These are phyloP conservation scores for Pristionchus exspectatus DNA, from an alignment of 2,888 invertebrate genomes.

Conservation along the genomic window DNA sequence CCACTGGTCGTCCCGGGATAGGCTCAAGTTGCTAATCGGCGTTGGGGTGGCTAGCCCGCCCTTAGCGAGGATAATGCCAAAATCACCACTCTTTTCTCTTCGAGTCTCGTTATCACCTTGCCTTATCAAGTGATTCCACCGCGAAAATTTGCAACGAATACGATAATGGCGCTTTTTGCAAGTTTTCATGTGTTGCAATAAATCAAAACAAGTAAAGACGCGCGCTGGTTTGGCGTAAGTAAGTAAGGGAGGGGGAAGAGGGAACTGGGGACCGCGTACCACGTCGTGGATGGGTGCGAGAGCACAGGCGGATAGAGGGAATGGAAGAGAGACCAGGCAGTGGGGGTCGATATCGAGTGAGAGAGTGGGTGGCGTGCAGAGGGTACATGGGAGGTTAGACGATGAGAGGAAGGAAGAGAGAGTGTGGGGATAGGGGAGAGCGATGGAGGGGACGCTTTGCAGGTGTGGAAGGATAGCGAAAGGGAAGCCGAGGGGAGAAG, in stretches of 20 bases:
- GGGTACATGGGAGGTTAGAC: slow-evolving; percentile 10
- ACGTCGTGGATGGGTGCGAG: slow-evolving; percentile 47
- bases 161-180: background rate
- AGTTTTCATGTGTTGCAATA: background rate
- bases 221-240: slow-evolving; percentile 5
- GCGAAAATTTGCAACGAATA: background rate
- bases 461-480: background rate
- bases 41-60: no score
- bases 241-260: background rate
- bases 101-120: background rate
- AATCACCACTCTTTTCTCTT: background rate
- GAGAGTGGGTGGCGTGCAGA: slow-evolving; percentile 7
- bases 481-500: background rate
- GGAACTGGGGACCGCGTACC: slow-evolving; percentile 43
- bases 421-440: slow-evolving; percentile 4
- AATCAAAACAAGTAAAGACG: background rate
- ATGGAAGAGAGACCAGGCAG: slow-evolving; percentile 29
- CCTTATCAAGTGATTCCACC: background rate
- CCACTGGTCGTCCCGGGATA: no score
- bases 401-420: background rate
- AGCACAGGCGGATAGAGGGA: slow-evolving; percentile 15
- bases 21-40: no score
- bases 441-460: background rate
- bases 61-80: no score
- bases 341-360: slow-evolving; percentile 46